Conservation (phyloP, 2,888 invertebrate species). For the Chromoteleia sp. region DNA sequence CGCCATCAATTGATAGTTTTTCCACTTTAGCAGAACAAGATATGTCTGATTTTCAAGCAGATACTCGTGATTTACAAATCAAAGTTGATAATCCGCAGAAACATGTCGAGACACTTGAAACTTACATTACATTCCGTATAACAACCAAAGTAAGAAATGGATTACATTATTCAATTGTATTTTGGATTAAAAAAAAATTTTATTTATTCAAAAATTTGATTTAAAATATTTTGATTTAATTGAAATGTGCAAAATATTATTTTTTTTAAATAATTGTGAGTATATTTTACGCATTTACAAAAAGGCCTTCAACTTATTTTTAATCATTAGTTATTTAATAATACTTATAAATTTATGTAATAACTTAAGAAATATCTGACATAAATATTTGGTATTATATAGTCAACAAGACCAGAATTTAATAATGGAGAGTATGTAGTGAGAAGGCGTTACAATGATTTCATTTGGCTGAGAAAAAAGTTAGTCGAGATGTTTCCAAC, state of each 20-base stretch:
- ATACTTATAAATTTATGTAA: no score
- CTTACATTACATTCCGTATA: conserved; percentile 89
- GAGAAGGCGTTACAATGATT: conserved; percentile 90
- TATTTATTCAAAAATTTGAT: no score
- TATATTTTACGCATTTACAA: no score
- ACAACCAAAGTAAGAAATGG: conserved; percentile 87
- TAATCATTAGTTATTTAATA: no score
- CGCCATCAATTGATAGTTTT: conserved; percentile 87
- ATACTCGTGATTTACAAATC: conserved; percentile 87
- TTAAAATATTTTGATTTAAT: no score
- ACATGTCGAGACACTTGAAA: conserved; percentile 89
- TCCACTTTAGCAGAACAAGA: conserved; percentile 87
- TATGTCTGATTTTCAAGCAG: conserved; percentile 86
- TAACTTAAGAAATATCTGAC: no score
- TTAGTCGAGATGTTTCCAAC: conserved; percentile 88
- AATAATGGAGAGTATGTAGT: conserved; percentile 88
- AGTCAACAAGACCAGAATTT: conserved; percentile 88
- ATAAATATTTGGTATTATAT: conserved; percentile 34
- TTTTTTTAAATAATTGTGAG: no score
- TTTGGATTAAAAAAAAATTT: background rate
- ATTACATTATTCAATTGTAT: background rate
- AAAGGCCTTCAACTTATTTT: no score
- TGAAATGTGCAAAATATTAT: no score
- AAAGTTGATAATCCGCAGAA: conserved; percentile 91
- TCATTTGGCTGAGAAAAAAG: conserved; percentile 89